Conservation (phyloP, 2,113 vertebrate genomes). For the Crocuta crocuta region DNA sequence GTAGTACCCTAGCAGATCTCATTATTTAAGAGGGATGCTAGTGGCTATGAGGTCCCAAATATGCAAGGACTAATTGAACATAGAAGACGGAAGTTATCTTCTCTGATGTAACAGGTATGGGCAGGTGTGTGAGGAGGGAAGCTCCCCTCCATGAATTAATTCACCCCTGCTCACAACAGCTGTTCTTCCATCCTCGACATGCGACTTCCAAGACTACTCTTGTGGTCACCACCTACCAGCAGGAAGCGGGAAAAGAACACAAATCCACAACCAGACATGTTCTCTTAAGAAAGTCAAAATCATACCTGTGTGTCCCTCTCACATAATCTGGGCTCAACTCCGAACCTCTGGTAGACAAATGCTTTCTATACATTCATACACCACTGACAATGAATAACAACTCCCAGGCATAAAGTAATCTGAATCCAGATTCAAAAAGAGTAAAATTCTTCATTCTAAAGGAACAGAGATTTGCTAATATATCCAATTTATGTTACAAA, state of each 20-base stretch:
- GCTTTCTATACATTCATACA: not conserved
- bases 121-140: not conserved
- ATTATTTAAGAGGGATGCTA: not conserved
- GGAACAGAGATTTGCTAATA: not conserved
- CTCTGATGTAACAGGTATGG: not conserved
- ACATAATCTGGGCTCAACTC: not conserved
- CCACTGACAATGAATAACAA: not conserved
- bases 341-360: not conserved
- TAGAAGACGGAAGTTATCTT: not conserved
- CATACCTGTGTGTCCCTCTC: not conserved
- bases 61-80: not conserved
- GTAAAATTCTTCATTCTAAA: not conserved
- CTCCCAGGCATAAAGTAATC: not conserved
- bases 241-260: not conserved
- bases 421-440: conserved; percentile 4
- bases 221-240: not conserved
- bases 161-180: not conserved
- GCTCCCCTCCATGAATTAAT: not conserved
- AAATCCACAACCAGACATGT: not conserved
- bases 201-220: not conserved
- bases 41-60: not conserved
- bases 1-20: not conserved
- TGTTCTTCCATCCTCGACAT: not conserved
- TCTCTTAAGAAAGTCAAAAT: not conserved
- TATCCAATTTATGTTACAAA: not conserved